A percentile compares a stretch with the other conserved stretches of the same genome.
Evolutionary conservation across 2,797 vertebrate genomes (phyloP).

Genomic region (Myiothlypis coronata): DNA sequence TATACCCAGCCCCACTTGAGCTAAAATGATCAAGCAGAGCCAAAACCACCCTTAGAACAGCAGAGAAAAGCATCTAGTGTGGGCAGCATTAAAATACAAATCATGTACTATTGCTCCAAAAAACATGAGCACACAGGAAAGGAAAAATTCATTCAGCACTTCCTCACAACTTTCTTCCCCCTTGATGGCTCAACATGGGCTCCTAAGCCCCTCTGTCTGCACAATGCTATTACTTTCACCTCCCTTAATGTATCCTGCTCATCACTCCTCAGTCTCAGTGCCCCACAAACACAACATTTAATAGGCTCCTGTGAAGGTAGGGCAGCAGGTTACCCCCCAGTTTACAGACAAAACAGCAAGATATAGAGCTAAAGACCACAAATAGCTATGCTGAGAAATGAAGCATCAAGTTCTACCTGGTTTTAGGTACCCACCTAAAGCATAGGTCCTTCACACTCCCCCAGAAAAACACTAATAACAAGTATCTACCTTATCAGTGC

Average conservation of each 20-base stretch:
- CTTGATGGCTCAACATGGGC: not conserved
- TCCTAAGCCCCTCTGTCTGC: not conserved
- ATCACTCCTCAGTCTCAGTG: not conserved
- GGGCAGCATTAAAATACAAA: not conserved
- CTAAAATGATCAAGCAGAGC: not conserved
- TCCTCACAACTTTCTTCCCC: not conserved
- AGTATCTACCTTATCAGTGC: not conserved
- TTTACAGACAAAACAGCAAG: not conserved
- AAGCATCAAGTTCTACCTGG: not conserved
- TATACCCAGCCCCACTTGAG: not conserved
- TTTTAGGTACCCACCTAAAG: not conserved
- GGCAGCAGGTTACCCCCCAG: not conserved
- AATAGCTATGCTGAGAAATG: not conserved
- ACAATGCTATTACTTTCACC: not conserved
- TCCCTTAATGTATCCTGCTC: not conserved
- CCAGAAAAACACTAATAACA: not conserved
- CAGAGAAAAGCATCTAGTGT: not conserved
- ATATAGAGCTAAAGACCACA: not conserved
- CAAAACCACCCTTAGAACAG: not conserved
- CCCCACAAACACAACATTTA: not conserved
- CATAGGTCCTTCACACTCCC: not conserved
- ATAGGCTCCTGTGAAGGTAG: not conserved
- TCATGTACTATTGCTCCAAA: not conserved
- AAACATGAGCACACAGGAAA: not conserved
- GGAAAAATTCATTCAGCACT: not conserved